These are phyloP conservation scores for Drosophila tanythrix DNA, from an alignment of 2,888 invertebrate genomes.

Conservation along the genomic window DNA sequence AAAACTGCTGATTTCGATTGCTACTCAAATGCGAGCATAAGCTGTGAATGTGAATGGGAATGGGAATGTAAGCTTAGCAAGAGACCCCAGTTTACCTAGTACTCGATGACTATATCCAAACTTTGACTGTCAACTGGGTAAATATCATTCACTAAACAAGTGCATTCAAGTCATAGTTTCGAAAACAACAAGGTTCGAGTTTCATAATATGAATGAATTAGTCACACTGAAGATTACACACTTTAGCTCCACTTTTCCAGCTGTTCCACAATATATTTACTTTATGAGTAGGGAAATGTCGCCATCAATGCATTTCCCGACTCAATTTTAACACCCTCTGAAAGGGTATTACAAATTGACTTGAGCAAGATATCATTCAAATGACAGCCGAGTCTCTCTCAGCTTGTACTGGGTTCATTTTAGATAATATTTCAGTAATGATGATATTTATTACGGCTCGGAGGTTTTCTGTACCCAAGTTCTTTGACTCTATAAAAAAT, in stretches of 20 bases:
- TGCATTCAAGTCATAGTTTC: neutral
- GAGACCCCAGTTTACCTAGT: neutral
- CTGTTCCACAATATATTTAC: neutral
- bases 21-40: slow-evolving; percentile 16
- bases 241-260: neutral
- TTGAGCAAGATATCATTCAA: neutral
- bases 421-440: neutral
- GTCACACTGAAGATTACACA: neutral
- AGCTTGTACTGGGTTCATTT: neutral
- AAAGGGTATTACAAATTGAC: neutral
- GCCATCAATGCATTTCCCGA: neutral
- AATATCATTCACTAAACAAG: neutral
- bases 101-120: slow-evolving; percentile 14
- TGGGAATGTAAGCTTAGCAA: neutral
- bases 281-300: neutral
- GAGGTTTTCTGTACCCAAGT: neutral
- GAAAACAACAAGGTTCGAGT: neutral
- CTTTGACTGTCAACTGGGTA: neutral
- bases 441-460: neutral
- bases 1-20: slow-evolving; percentile 41
- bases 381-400: neutral
- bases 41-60: neutral
- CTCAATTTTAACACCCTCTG: fast-evolving
- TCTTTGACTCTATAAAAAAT: no score
- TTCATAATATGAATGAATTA: neutral